Percentiles rank a stretch among this genome's conserved stretches.
phyloP scores from a whole-genome alignment of 2,888 invertebrate species.

The Thereva nobilitata region DNA sequence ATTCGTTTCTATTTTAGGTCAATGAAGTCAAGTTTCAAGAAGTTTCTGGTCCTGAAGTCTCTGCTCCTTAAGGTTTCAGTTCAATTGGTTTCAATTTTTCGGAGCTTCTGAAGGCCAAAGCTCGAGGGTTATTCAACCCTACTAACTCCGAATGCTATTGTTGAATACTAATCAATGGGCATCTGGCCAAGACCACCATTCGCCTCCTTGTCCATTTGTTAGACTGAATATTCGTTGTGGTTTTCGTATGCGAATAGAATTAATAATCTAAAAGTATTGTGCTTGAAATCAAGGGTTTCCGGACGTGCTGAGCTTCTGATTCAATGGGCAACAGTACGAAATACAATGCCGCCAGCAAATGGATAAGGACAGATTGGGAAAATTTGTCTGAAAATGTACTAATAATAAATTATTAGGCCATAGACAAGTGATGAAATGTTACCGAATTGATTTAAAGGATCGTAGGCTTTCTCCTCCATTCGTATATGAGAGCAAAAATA shows the following conservation, averaged over 20 bases:
- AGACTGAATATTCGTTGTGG: conserved; percentile 19
- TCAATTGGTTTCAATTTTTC: conserved; percentile 25
- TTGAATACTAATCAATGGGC: conserved; percentile 34
- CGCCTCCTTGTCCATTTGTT: conserved; percentile 17
- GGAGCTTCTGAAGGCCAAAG: conserved; percentile 13
- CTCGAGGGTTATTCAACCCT: conserved; percentile 17
- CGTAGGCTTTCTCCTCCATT: too few relatives aligned
- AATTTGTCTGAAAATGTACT: too few relatives aligned
- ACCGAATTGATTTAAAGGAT: too few relatives aligned
- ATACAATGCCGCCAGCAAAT: too few relatives aligned
- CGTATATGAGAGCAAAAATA: too few relatives aligned
- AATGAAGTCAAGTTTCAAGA: conserved; percentile 14
- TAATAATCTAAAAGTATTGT: conserved; percentile 2
- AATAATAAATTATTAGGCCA: too few relatives aligned
- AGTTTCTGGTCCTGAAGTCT: conserved; percentile 4
- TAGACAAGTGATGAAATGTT: too few relatives aligned
- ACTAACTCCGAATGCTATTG: conserved; percentile 15
- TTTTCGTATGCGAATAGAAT: conserved; percentile 17
- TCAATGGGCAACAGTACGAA: too few relatives aligned
- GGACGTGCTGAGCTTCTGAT: too few relatives aligned
- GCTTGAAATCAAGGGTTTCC: neutral
- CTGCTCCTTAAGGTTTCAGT: conserved; percentile 6
- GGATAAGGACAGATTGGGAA: too few relatives aligned
- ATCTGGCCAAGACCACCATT: conserved; percentile 17
- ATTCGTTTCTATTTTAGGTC: conserved; percentile 19